Base-by-base conservation (phyloP, 2,113 vertebrate genomes). In the Edolisoma coerulescens region DNA sequence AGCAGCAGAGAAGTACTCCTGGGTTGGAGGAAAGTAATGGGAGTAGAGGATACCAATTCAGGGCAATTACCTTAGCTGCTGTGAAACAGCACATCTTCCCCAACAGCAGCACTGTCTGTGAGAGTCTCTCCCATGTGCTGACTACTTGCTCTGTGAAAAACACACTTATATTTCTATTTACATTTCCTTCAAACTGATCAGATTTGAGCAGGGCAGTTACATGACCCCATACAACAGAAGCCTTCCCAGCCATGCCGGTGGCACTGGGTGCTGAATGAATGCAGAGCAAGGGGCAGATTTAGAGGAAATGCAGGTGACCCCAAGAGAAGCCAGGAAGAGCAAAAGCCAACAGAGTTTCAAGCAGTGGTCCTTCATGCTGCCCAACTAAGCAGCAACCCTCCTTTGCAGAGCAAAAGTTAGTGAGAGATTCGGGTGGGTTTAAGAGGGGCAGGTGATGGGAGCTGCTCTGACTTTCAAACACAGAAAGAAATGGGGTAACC, bases 161-260 rank as follows among this genome's bases (percentile, higher is more conserved):
- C 7, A 20, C 5, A 16, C 45, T 78, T 45, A 61, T 15, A 44
- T 61, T 81, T 77, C 65, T 57, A 41, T 42, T 60, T 33, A 59
- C 30, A 33, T 59, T 67, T 87, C 60, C 30, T 87, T 77, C 49
- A 53, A 11, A 64, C 3, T 7, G 19, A 76, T 54, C 35, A 45
- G n/a, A 28, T 65, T 63, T 21, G 7, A 75, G 21, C 33, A 54
- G 30, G 52, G 33, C 41, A 68, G 5, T 73, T 41, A 64, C 0
- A 0, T 28, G 30, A n/a, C 18, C 54, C 54, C 13, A 2, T 24
- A 49, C 42, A 65, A 61, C 8, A 74, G 33, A 79, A 45, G 32
- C 21, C 22, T 61, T 45, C 39, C 42, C 49, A 63, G 45, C 5
- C 11, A 4, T 16, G 60, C 9, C 0, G 0, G 15, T 19, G 18